Evolutionary conservation across 2,888 invertebrate species (phyloP).

Genomic region (Chymomyza fuscimana): DNA sequence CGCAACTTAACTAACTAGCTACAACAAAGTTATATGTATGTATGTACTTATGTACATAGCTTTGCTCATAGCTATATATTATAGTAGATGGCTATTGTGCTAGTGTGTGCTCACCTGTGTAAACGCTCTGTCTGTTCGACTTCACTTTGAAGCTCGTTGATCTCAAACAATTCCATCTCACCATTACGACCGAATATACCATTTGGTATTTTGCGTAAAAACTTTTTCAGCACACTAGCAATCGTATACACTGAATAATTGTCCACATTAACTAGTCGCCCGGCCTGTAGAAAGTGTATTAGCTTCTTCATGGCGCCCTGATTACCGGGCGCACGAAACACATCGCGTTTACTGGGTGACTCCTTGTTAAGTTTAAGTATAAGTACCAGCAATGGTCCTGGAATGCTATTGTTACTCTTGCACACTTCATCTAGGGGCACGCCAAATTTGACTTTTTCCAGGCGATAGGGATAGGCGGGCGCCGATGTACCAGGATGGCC

Average conservation of each 20-base stretch:
- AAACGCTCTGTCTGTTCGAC: slow-evolving; percentile 94
- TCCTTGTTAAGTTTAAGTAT: slow-evolving; percentile 96
- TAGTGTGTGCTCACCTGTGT: slow-evolving; percentile 85
- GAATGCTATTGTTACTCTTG: slow-evolving; percentile 96
- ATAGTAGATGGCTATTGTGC: slow-evolving; percentile 6
- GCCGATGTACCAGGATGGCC: slow-evolving; percentile 86
- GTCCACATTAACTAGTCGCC: slow-evolving; percentile 93
- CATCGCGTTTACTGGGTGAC: slow-evolving; percentile 94
- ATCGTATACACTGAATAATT: slow-evolving; percentile 98
- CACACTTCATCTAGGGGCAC: slow-evolving; percentile 94
- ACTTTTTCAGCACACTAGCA: slow-evolving; percentile 98
- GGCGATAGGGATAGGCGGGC: slow-evolving; percentile 89
- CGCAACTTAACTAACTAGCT: slow-evolving; percentile 57
- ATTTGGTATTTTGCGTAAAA: slow-evolving; percentile 96
- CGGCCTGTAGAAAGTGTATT: slow-evolving; percentile 93
- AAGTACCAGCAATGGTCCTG: slow-evolving; percentile 93
- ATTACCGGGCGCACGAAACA: slow-evolving; percentile 96
- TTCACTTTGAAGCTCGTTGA: slow-evolving; percentile 90
- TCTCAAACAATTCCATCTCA: slow-evolving; percentile 93
- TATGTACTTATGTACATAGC: slow-evolving; percentile 22
- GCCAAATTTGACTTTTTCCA: slow-evolving; percentile 97
- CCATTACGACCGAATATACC: slow-evolving; percentile 96
- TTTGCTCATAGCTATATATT: background rate
- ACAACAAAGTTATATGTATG: slow-evolving; percentile 41
- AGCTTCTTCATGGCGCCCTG: slow-evolving; percentile 96